A percentile compares a stretch with the other conserved stretches of the same genome.
These are phyloP conservation scores for Trichonephila clavipes DNA, from an alignment of 1,140 invertebrate genomes.

Conservation along the genomic window DNA sequence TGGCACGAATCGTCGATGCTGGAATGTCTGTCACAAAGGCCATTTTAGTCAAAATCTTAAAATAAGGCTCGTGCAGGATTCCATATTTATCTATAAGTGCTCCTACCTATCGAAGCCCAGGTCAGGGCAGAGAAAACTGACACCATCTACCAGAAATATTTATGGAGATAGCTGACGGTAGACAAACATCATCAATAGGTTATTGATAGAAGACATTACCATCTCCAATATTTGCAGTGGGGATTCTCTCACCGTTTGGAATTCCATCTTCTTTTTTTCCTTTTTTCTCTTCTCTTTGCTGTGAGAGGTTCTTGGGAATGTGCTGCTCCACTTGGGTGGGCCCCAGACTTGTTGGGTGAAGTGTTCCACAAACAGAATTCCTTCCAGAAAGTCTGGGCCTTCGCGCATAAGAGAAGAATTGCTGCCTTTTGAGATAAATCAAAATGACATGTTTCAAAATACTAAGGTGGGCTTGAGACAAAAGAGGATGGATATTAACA, in stretches of 20 bases:
- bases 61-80: neutral
- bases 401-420: neutral
- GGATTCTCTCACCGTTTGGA: neutral
- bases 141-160: neutral
- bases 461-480: neutral
- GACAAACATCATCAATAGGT: neutral
- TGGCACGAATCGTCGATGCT: too few relatives aligned
- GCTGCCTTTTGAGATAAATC: neutral
- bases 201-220: neutral
- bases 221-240: neutral
- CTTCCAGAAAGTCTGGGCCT: neutral
- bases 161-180: neutral
- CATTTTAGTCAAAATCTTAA: neutral
- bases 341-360: neutral
- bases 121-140: neutral
- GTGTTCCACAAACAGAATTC: conserved; percentile 23
- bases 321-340: conserved; percentile 2
- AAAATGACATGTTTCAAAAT: neutral
- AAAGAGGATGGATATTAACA: neutral
- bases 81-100: neutral
- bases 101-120: neutral
- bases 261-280: neutral
- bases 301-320: neutral
- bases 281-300: neutral
- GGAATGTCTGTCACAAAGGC: too few relatives aligned